phyloP scores from a whole-genome alignment of 2,888 invertebrate genomes.

The Amblyjoppa fuscipennis region DNA sequence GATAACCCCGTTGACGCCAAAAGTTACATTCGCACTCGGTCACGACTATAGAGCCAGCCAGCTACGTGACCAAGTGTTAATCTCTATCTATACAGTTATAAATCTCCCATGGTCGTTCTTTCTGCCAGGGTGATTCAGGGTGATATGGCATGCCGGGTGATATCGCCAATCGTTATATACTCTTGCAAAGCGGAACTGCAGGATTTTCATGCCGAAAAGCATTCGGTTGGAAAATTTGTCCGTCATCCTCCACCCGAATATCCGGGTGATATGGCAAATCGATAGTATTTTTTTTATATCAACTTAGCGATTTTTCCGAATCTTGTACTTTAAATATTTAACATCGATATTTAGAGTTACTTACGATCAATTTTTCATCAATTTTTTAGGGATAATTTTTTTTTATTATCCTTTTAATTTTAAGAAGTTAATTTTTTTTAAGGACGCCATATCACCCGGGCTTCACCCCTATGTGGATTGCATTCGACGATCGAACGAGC shows the following conservation, averaged over 20 bases:
- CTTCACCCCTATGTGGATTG: slow-evolving; percentile 4
- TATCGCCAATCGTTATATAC: not conserved
- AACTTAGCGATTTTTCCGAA: not conserved
- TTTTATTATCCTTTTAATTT: not conserved
- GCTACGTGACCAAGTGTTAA: slow-evolving; percentile 28
- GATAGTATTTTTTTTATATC: not conserved
- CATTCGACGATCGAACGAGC: slow-evolving; percentile 36
- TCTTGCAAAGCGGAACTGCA: not conserved
- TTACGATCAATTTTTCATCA: not conserved
- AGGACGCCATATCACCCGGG: not conserved
- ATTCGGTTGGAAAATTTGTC: not conserved
- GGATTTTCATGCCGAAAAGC: not conserved
- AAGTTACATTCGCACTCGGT: slow-evolving; percentile 50
- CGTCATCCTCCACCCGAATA: not conserved
- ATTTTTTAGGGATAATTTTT: not conserved
- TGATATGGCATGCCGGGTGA: not conserved
- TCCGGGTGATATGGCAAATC: not conserved
- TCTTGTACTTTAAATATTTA: not conserved
- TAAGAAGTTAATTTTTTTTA: not conserved
- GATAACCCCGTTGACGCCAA: slow-evolving; percentile 24
- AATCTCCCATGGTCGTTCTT: not conserved
- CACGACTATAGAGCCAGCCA: slow-evolving; percentile 12
- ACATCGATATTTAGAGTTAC: not conserved
- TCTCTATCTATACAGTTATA: slow-evolving; percentile 13
- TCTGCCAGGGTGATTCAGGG: not conserved